phyloP scores from a whole-genome alignment of 1,140 invertebrate species.

The Lineus longissimus region DNA sequence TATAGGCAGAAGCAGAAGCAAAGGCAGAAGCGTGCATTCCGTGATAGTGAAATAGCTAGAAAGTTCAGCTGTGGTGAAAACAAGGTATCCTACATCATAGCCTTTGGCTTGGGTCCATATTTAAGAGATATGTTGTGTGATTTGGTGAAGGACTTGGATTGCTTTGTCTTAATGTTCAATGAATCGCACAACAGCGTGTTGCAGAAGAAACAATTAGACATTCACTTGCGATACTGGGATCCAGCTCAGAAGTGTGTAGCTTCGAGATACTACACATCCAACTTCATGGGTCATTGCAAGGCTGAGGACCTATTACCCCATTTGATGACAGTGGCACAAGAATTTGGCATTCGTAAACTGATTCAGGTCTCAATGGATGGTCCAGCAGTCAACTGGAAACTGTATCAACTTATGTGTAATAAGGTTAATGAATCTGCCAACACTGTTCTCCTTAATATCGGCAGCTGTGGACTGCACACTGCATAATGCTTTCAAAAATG shows the following conservation, averaged over 20 bases:
- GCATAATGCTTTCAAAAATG: not conserved
- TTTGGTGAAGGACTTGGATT: not conserved
- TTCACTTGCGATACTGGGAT: not conserved
- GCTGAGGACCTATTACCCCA: not conserved
- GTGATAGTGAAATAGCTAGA: not conserved
- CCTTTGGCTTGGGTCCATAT: conserved; percentile 1
- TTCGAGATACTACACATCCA: not conserved
- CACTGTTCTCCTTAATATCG: not conserved
- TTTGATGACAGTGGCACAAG: not conserved
- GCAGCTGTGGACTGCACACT: conserved; percentile 1
- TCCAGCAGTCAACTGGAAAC: not conserved
- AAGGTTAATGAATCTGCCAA: not conserved
- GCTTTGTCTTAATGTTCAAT: not conserved
- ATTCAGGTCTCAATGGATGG: not conserved
- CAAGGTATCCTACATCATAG: not conserved
- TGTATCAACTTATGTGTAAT: not conserved
- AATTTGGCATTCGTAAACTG: not conserved
- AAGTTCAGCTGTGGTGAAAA: not conserved
- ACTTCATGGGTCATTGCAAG: not conserved
- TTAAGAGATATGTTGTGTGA: not conserved
- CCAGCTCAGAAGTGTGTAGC: not conserved
- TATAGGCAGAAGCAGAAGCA: not conserved
- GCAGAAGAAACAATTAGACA: conserved; percentile 2
- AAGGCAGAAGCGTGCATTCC: not conserved
- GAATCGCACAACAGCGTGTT: not conserved